phyloP scores from a whole-genome alignment of 2,113 vertebrate genomes.

The Oncorhynchus mykiss region DNA sequence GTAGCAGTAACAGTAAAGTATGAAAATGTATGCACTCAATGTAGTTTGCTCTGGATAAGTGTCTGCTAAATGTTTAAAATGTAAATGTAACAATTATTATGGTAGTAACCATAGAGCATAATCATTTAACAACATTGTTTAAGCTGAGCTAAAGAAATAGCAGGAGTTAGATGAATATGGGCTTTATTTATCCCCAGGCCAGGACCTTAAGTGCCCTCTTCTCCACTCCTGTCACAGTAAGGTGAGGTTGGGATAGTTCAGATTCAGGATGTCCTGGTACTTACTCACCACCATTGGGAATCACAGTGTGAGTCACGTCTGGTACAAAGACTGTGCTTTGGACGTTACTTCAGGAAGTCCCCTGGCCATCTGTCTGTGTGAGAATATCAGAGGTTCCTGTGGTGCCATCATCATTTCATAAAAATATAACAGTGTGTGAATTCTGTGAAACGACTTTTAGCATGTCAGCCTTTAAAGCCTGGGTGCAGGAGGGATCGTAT shows the following conservation, averaged over 20 bases:
- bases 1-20: background rate
- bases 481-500: conserved; percentile 48
- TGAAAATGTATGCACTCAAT: conserved; percentile 36
- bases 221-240: background rate
- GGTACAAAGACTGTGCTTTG: conserved; percentile 25
- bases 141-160: background rate
- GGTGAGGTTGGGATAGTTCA: background rate
- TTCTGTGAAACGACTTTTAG: conserved; percentile 29
- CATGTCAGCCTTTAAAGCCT: conserved; percentile 43
- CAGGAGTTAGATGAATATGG: background rate
- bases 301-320: conserved; percentile 8
- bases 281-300: background rate
- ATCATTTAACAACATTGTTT: background rate
- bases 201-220: background rate
- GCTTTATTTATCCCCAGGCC: background rate
- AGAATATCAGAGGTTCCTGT: conserved; percentile 18
- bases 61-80: too few relatives aligned
- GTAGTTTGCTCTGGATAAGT: too few relatives aligned
- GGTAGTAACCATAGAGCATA: too few relatives aligned
- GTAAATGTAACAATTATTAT: too few relatives aligned
- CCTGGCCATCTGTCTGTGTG: conserved; percentile 25
- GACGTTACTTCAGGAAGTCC: conserved; percentile 18
- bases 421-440: background rate
- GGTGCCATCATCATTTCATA: background rate
- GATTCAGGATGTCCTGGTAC: background rate